phyloP scores from a whole-genome alignment of 1,140 invertebrate genomes.

The Pissodes strobi region DNA sequence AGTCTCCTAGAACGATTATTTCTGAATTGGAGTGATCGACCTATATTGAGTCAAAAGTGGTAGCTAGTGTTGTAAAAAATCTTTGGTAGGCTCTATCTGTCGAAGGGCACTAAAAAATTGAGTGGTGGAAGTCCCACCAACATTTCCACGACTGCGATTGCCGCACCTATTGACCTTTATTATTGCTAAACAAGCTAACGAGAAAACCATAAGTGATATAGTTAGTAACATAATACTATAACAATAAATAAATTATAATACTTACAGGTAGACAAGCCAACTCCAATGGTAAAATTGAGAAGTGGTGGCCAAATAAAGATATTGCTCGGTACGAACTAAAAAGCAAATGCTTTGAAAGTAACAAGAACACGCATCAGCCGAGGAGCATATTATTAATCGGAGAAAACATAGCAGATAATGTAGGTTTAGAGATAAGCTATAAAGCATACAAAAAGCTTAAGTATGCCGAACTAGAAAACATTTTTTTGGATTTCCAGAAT shows the following conservation, averaged over 20 bases:
- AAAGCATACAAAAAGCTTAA: slow-evolving; percentile 48
- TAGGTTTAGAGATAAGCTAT: slow-evolving; percentile 57
- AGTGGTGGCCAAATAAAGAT: slow-evolving; percentile 49
- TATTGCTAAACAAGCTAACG: no score
- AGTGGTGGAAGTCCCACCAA: no score
- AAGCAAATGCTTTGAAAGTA: slow-evolving; percentile 47
- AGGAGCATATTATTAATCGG: slow-evolving; percentile 61
- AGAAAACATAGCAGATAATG: slow-evolving; percentile 71
- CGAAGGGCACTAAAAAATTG: no score
- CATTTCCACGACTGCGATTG: no score
- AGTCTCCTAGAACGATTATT: no score
- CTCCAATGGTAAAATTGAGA: slow-evolving; percentile 48
- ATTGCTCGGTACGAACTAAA: slow-evolving; percentile 44
- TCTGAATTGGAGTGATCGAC: no score
- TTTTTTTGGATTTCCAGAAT: slow-evolving; percentile 58
- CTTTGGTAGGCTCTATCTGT: no score
- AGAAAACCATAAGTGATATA: no score
- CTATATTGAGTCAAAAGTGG: no score
- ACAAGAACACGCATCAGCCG: slow-evolving; percentile 22
- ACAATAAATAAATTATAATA: not conserved
- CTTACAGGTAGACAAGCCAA: slow-evolving; percentile 47
- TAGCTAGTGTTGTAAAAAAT: no score
- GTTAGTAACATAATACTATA: no score
- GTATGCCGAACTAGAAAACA: slow-evolving; percentile 37
- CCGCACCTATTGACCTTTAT: no score